A percentile compares a stretch with the other conserved stretches of the same genome.
phyloP scores from a whole-genome alignment of 1,140 invertebrate genomes.

The Sitodiplosis mosellana region DNA sequence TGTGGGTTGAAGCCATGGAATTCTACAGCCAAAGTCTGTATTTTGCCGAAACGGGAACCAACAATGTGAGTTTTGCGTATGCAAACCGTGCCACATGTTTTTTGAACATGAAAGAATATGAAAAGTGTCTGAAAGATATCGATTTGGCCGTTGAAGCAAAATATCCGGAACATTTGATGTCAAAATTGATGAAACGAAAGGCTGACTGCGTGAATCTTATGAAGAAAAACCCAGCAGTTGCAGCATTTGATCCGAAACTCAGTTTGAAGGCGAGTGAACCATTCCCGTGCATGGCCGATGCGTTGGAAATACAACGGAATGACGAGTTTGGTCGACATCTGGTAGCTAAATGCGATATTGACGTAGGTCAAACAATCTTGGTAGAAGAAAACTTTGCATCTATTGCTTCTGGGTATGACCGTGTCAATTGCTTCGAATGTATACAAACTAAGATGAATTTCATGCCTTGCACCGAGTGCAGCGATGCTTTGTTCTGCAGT shows the following conservation, averaged over 20 bases:
- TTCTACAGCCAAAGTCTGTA: constrained; percentile 13
- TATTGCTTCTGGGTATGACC: background rate
- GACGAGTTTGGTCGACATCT: constrained; percentile 2
- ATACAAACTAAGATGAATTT: constrained; percentile 37
- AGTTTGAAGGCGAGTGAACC: background rate
- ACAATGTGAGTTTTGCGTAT: constrained; percentile 19
- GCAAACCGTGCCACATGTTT: constrained; percentile 26
- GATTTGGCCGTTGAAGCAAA: constrained; percentile 12
- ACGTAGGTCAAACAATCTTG: background rate
- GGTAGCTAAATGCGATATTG: background rate
- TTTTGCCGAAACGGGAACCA: constrained; percentile 8
- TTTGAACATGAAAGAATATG: constrained; percentile 19
- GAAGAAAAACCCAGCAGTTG: constrained; percentile 12
- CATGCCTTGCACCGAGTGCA: constrained; percentile 43
- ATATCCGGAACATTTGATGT: constrained; percentile 14
- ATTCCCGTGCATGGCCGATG: background rate
- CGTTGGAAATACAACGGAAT: background rate
- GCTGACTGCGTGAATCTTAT: constrained; percentile 10
- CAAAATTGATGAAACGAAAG: constrained; percentile 4
- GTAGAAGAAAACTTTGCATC: background rate
- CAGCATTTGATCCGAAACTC: constrained; percentile 11
- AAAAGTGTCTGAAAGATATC: constrained; percentile 24
- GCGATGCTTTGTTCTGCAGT: constrained; percentile 48
- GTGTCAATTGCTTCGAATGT: background rate
- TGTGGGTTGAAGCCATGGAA: background rate